Base-by-base conservation (phyloP, 2,797 vertebrate genomes). In the Eulemur coronatus region DNA sequence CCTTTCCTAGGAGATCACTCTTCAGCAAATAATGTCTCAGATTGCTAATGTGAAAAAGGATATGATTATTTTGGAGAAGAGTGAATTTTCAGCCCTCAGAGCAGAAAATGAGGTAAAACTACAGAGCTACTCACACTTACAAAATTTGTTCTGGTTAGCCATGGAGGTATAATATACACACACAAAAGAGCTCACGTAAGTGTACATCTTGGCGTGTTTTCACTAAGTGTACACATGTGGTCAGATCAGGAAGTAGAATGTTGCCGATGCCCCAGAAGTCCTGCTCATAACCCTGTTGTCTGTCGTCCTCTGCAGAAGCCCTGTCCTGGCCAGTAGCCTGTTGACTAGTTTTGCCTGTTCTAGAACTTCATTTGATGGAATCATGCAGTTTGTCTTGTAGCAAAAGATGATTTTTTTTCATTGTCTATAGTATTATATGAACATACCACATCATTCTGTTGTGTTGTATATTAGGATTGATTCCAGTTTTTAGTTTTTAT, bases 1-100 rank as follows among this genome's bases (percentile, higher is more conserved):
- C 48, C 91, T 97, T 98, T 93, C 98, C 84, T 96, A 99, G 99
- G 99, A 99, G 98, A 99, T 99, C 94, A 99, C 99, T 98, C 98
- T 99, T 98, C 99, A 99, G 98, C 99, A 99, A 94, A 98, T 99
- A 70, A 99, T 99, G 99, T 99, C 99, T 96, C 99, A 99, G 96
- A 99, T 99, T 94, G 98, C 98, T 22, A 96, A 98, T 0, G 99
- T 99, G 50, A 99, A 99, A 98, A 99, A 99, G 97, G 99, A 99
- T 98, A 99, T 99, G 99, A 98, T 99, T 78, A 99, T 99, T 98
- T 99, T 99, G 82, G 99, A 99, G 98, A 99, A 99, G 98, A 99
- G 99, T 96, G 99, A 99, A 98, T 99, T 99, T 98, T 99, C 99
- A 69, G 98, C 99, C 14, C 99, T 99, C 86, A 98, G 99, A 97